These are phyloP conservation scores for Dasyprocta punctata DNA, from an alignment of 2,113 vertebrate genomes.

Conservation along the genomic window DNA sequence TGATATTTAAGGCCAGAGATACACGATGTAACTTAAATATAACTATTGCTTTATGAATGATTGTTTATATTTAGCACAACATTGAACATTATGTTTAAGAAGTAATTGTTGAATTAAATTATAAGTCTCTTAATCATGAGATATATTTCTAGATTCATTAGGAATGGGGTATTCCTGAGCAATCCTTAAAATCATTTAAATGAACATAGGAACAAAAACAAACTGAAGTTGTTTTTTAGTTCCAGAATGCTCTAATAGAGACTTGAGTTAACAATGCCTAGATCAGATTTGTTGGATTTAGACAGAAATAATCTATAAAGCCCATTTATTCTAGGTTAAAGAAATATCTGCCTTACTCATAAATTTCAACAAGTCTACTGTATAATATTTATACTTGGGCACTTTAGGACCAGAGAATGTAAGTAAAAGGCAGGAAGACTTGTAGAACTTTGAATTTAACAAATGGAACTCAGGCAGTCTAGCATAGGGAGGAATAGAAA, in stretches of 20 bases:
- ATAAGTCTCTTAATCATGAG: not conserved
- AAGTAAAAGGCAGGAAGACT: not conserved
- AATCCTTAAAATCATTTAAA: not conserved
- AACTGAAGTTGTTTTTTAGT: not conserved
- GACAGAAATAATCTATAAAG: constrained; percentile 1
- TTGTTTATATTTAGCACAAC: not conserved
- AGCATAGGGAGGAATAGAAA: constrained; percentile 16
- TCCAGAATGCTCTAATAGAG: constrained; percentile 7
- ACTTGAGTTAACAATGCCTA: not conserved
- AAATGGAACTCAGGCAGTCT: not conserved
- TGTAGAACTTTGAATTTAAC: constrained; percentile 14
- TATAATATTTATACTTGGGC: constrained; percentile 33
- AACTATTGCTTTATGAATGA: constrained; percentile 5
- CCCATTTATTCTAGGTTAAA: constrained; percentile 8
- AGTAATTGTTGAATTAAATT: constrained; percentile 28
- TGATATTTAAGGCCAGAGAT: not conserved
- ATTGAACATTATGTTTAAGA: constrained; percentile 20
- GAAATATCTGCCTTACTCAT: not conserved
- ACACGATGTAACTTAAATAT: not conserved
- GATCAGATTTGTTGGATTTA: not conserved
- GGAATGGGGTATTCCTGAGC: not conserved
- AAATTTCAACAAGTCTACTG: not conserved
- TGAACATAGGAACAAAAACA: not conserved
- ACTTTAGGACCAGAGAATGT: not conserved
- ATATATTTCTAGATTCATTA: not conserved